Base-by-base conservation (phyloP, 2,888 invertebrate genomes). In the Diplazon laetatorius region DNA sequence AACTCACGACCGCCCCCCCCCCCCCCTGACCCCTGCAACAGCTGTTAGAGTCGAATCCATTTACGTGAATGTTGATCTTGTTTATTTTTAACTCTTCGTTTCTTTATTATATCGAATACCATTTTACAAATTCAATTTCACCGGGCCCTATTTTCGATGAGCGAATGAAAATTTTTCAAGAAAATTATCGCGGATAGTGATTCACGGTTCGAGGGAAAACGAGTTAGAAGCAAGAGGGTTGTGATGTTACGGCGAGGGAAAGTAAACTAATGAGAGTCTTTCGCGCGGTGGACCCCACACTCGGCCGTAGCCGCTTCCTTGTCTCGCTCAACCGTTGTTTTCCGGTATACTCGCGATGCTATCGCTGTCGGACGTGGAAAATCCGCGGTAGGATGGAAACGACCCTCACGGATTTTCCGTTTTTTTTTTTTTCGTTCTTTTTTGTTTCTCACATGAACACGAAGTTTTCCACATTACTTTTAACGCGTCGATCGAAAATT, bases 241-340 rank as follows among this genome's bases (percentile, higher is more conserved):
- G 59, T 65, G 37, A 72, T 57, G 63, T 73, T 68, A 69, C 57
- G 68, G 37, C 62, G 63, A 72, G 73, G 46, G 69, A 77, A 77
- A 73, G n/a, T n/a, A n/a, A 76, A 76, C 66, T 76, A 76, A 76
- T 66, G 60, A 76, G 60, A 57, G 52, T 50, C 69, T 65, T 63
- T 42, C 16, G 70, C 60, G 25, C 46, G 52, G 35, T 16, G 35
- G 22, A 50, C 35, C 20, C n/a, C 22, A 35, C 35, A 35, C 48
- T 65, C 20, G 37, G 46, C 35, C 39, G 48, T 48, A 46, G 39
- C 42, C 66, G 52, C 66, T 52, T 42, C 22, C 22, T 52, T 22
- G 22, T 52, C 39, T 22, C 16, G 10, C 16, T 25, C 37, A 6
- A 37, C 18, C 18, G 20, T 22, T 50, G 30, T 65, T 37, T 39